Percentiles rank a stretch among this genome's conserved stretches.
These are phyloP conservation scores for Clanis bilineata DNA, from an alignment of 2,888 invertebrate genomes.

Conservation along the genomic window DNA sequence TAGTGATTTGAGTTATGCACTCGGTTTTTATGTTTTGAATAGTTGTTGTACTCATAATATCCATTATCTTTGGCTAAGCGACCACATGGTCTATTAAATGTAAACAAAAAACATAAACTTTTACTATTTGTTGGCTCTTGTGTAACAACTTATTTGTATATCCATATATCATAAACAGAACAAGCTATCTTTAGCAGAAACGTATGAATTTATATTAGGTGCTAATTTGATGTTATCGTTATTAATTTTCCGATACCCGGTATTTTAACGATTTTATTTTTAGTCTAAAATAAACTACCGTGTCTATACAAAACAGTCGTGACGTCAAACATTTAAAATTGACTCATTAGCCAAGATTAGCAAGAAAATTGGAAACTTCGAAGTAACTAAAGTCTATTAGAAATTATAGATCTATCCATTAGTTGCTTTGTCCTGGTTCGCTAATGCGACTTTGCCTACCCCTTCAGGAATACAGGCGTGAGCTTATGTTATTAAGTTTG, in stretches of 20 bases:
- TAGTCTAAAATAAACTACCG: background rate
- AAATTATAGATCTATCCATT: too few species aligned
- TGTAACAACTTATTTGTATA: background rate
- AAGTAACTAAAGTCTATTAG: background rate
- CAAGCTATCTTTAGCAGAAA: background rate
- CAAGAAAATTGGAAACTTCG: background rate
- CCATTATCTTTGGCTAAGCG: too few species aligned
- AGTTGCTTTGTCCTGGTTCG: too few species aligned
- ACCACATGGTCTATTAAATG: background rate
- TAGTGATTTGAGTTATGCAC: too few species aligned
- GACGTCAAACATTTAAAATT: slow-evolving; percentile 2
- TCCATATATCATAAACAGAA: background rate
- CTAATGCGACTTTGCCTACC: too few species aligned
- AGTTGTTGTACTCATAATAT: too few species aligned
- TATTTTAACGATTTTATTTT: slow-evolving; percentile 1
- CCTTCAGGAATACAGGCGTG: too few species aligned
- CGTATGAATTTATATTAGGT: background rate
- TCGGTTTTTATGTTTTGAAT: too few species aligned
- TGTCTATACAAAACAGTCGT: background rate
- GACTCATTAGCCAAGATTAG: background rate
- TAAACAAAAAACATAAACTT: background rate
- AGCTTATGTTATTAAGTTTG: too few species aligned
- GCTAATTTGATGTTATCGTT: background rate
- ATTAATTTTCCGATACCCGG: background rate
- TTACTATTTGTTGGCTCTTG: too few species aligned